Evolutionary conservation across 2,888 invertebrate species (phyloP).

Genomic region (Hymenopus coronatus): DNA sequence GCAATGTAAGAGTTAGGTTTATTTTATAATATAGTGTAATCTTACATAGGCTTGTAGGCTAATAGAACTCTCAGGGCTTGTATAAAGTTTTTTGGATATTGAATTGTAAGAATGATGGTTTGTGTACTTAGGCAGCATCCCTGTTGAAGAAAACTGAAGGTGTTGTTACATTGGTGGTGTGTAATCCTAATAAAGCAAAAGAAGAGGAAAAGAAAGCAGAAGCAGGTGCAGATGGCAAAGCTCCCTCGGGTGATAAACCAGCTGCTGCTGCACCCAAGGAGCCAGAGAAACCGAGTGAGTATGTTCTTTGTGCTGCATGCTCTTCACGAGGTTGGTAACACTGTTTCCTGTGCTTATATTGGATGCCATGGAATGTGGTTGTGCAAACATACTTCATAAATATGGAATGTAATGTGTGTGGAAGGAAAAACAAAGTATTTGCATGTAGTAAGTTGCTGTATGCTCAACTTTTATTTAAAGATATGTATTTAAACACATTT

Average conservation of each 20-base stretch:
- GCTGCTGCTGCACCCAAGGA: constrained; percentile 39
- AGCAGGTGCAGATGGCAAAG: constrained; percentile 37
- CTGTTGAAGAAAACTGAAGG: constrained; percentile 85
- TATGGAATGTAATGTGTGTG: not conserved
- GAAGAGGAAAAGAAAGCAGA: constrained; percentile 52
- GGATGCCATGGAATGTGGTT: not conserved
- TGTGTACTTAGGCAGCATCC: constrained; percentile 66
- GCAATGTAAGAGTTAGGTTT: too few species aligned
- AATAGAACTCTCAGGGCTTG: too few species aligned
- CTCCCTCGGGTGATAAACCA: constrained; percentile 34
- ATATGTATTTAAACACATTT: too few species aligned
- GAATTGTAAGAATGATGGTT: not conserved
- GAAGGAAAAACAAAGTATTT: too few species aligned
- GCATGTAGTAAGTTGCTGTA: too few species aligned
- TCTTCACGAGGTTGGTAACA: not conserved
- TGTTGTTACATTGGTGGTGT: constrained; percentile 76
- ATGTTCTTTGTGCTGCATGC: not conserved
- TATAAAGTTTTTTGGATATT: too few species aligned
- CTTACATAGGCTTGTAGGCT: too few species aligned
- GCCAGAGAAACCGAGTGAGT: constrained; percentile 51
- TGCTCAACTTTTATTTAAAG: too few species aligned
- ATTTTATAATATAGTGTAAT: too few species aligned
- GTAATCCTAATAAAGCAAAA: constrained; percentile 78
- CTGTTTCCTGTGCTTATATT: not conserved
- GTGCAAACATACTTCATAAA: not conserved